Evolutionary conservation across 2,113 vertebrate species (phyloP).

Genomic region (Nicator chloris): DNA sequence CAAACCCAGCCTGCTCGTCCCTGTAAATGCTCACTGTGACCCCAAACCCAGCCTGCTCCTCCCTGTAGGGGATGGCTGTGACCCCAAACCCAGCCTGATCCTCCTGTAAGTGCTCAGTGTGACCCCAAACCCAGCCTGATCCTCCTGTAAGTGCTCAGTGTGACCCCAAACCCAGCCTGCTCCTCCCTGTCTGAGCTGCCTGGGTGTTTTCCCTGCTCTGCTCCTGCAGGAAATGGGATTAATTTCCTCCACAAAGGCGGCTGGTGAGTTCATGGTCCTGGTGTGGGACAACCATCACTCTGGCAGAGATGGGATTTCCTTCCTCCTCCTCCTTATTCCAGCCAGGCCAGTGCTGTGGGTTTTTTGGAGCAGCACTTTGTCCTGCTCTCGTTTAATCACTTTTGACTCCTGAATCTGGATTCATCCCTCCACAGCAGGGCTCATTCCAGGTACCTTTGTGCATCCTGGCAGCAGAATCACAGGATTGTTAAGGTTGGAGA

Average conservation of each 20-base stretch:
- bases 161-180: fast-evolving
- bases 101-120: too few relatives aligned
- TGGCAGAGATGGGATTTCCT: background rate
- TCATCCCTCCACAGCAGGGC: too few relatives aligned
- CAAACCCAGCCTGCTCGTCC: fast-evolving
- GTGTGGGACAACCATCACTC: background rate
- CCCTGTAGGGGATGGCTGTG: too few relatives aligned
- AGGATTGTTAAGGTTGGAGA: background rate
- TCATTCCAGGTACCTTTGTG: fast-evolving
- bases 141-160: background rate
- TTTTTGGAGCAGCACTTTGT: background rate
- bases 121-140: fast-evolving
- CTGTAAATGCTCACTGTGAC: too few relatives aligned
- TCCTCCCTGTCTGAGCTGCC: background rate
- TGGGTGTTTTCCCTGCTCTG: background rate
- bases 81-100: too few relatives aligned
- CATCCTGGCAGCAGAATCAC: background rate
- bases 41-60: too few relatives aligned
- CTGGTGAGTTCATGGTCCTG: background rate
- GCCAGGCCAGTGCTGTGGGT: background rate
- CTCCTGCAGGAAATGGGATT: background rate
- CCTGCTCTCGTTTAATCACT: background rate
- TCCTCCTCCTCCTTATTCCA: background rate
- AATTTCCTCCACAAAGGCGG: background rate
- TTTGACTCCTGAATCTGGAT: background rate